Evolutionary conservation across 2,888 invertebrate species (phyloP), one percentile per base, ranked within the genome.

Genomic region (Drepana falcataria): DNA sequence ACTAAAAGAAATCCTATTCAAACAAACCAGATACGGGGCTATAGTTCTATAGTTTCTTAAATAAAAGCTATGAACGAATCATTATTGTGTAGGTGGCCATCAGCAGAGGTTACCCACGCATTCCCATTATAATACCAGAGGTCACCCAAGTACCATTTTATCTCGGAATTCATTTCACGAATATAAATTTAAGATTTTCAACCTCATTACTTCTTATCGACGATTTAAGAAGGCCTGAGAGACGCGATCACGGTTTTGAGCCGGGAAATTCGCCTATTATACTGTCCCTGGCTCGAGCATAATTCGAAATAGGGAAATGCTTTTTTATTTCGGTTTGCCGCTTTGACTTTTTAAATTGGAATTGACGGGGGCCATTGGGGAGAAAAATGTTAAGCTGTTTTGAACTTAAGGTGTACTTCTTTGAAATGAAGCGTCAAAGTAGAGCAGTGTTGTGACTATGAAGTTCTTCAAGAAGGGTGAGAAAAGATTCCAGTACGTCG

Each of bases 101-200:
- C 37, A 4, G 4, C 37, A 37, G 37, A 37, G 37, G 37, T n/a
- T n/a, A n/a, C n/a, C n/a, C 37, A 37, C 4, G 37, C 6, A 44
- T 44, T 9, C 44, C 44, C 44, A 44, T 44, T 9, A 44, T 44
- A 9, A 44, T 44, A 9, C 4, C 56, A 55, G 55, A 57, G 60
- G 52, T 49, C 55, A 52, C 53, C 58, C 57, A 60, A 64, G 56
- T 59, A 61, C 59, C 59, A 56, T 62, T 65, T 64, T 63, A 63
- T 64, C 65, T 63, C 63, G 68, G 73, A 77, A 80, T 79, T 79
- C 78, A 81, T 81, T 83, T 76, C 73, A 61, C 66, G 78, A 82
- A 82, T 83, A 82, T 79, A 83, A 80, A 82, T 83, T 86, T 84
- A 72, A 79, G 78, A 86, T 85, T 87, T 84, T 84, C 80, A 69